Percentiles rank a stretch among this genome's conserved stretches.
Conservation (phyloP, 2,797 vertebrate genomes). For the Tarsius wallacei region DNA sequence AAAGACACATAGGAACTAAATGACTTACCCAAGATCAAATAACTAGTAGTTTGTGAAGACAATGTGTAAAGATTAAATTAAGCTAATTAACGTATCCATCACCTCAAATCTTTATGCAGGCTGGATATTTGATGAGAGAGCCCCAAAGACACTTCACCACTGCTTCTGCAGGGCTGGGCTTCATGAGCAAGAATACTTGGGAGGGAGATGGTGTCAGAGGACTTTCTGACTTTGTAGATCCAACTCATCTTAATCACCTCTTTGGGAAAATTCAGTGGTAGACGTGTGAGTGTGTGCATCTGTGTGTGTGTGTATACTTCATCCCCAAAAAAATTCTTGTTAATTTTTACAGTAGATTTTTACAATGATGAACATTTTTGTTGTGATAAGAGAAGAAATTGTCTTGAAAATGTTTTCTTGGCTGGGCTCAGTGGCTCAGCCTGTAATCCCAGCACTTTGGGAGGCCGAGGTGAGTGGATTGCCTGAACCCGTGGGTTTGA, state of each 20-base stretch:
- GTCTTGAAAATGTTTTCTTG: background rate
- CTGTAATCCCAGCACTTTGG: no score
- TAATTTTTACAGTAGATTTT: conserved; percentile 9
- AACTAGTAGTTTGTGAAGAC: background rate
- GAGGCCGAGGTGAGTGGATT: no score
- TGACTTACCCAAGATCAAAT: background rate
- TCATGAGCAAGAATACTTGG: background rate
- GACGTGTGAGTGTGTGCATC: background rate
- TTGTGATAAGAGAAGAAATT: conserved; percentile 41
- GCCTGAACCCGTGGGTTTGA: no score
- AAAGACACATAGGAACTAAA: background rate
- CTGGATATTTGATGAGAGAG: background rate
- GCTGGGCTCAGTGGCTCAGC: no score
- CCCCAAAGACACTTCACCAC: background rate
- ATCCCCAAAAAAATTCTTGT: background rate
- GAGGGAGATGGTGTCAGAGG: background rate
- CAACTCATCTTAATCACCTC: conserved; percentile 3
- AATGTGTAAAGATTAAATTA: background rate
- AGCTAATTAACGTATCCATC: background rate
- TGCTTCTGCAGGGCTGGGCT: background rate
- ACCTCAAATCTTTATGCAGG: background rate
- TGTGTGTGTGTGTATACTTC: background rate
- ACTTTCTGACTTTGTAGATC: background rate
- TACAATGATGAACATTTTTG: conserved; percentile 16
- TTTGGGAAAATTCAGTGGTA: conserved; percentile 3